Evolutionary conservation across 2,888 invertebrate species (phyloP), one percentile per base, ranked within the genome.

Genomic region (Stictocephala bisonia): DNA sequence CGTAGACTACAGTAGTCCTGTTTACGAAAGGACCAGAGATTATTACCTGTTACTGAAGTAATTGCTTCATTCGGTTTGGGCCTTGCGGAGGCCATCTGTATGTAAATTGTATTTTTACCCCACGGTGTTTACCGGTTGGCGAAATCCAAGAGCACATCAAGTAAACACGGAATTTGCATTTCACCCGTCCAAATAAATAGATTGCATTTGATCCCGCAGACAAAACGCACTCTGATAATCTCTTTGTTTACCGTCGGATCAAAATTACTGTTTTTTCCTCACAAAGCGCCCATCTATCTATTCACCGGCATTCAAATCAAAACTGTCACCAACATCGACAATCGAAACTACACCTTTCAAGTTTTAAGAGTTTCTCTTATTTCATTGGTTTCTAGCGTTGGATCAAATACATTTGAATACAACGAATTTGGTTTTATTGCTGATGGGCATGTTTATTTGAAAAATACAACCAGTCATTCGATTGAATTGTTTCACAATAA

Each of bases 101-200:
- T 70, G 70, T 24, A 56, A 56, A 56, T 53, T 70, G 56, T 40
- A 70, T 56, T 56, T 70, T 70, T 70, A 24, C 26, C 20, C 26
- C 27, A 40, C 20, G 11, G 22, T n/a, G n/a, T n/a, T 22, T 20
- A 27, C 41, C 40, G 64, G 35, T 18, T 26, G 53, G 40, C 40
- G 40, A 60, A 35, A 26, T 41, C 60, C 35, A 60, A 60, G 41
- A 40, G 40, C 60, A 7, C 26, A 13, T 18, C 11, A 18, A 31
- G 18, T 20, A 60, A 60, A 20, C 15, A 26, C 22, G 1, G 13
- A 41, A 60, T 60, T 60, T 60, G 60, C 60, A 60, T 60, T 40
- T 13, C 60, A 24, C 60, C 26, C 40, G 35, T 40, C 40, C 60
- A 60, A 60, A 60, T 60, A 60, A 60, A 60, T 60, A 40, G 60